Percentiles rank a stretch among this genome's conserved stretches.
Conservation (phyloP, 2,797 vertebrate species). For the Tauraco hartlaubi region DNA sequence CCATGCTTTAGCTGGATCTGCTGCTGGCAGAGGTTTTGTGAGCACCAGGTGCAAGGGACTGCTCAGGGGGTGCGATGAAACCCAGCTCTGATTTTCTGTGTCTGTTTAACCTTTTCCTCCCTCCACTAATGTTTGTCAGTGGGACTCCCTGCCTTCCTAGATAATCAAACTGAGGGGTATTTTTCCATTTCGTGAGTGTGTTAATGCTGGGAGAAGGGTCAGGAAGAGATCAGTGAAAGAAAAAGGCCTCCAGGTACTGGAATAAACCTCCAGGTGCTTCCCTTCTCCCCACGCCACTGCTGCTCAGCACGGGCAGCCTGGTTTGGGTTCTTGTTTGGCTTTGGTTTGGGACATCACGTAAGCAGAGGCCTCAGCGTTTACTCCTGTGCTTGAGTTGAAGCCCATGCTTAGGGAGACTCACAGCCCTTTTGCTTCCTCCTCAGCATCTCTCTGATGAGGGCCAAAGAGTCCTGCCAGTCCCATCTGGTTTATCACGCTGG, state of each 20-base stretch:
- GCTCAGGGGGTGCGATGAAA: not conserved
- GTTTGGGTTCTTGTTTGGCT: not conserved
- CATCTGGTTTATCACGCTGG: not conserved
- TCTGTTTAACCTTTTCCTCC: not conserved
- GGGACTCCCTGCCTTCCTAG: not conserved
- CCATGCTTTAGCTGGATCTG: not conserved
- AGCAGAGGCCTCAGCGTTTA: not conserved
- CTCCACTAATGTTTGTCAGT: not conserved
- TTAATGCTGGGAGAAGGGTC: not conserved
- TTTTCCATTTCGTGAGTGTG: not conserved
- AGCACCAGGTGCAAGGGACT: not conserved
- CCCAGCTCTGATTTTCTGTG: not conserved
- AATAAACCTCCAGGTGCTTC: not conserved
- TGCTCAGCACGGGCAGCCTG: not conserved
- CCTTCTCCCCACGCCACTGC: rapidly evolving
- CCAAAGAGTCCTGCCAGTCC: not conserved
- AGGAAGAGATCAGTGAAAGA: not conserved
- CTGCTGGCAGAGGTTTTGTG: not conserved
- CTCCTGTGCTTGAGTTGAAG: not conserved
- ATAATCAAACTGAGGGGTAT: not conserved
- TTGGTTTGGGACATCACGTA: not conserved
- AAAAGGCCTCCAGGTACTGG: not conserved
- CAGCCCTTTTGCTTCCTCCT: not conserved
- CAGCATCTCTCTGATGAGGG: not conserved
- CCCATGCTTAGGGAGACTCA: not conserved